Evolutionary conservation across 2,888 invertebrate genomes (phyloP), one percentile per base, ranked within the genome.

Genomic region (Tanaodytes sp.): DNA sequence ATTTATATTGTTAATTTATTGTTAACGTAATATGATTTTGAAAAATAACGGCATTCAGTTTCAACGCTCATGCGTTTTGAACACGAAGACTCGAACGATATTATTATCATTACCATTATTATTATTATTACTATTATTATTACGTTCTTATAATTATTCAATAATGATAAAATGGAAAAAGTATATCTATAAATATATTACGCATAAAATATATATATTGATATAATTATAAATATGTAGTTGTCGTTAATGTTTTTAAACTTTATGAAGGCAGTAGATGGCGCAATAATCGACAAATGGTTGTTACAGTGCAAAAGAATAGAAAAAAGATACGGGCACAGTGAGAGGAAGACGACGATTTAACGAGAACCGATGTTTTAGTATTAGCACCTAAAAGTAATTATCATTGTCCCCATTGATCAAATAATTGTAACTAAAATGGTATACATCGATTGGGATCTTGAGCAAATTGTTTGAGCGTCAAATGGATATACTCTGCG

Each of bases 231-330:
- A 75, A 72, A 71, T 61, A 61, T 76, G 76, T 75, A 74, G 81
- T 76, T 76, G 77, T 78, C 80, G 81, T 82, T 82, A 79, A 80
- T 76, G 80, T 81, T 82, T 82, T 75, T 76, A 82, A 82, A 82
- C 82, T 82, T 82, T 82, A 82, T 80, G 75, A 75, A 74, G 71
- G 73, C 71, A 66, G 48, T 69, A 66, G 61, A 42, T 61, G 66
- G 66, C 59, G 66, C 61, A 33, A 43, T 55, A 51, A 61, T 54
- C 27, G 59, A 55, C 33, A 43, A 66, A 61, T 66, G 20, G 59
- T 55, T 66, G 69, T 66, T 67, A 57, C 42, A 33, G 19, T 36
- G 48, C 51, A 46, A 61, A 57, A 48, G 31, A 51, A 27, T 61
- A 65, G 43, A 30, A 54, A 37, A 57, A 52, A 48, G 43, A 58